Base-by-base conservation (phyloP, 2,113 vertebrate species). In the Scalopus aquaticus region DNA sequence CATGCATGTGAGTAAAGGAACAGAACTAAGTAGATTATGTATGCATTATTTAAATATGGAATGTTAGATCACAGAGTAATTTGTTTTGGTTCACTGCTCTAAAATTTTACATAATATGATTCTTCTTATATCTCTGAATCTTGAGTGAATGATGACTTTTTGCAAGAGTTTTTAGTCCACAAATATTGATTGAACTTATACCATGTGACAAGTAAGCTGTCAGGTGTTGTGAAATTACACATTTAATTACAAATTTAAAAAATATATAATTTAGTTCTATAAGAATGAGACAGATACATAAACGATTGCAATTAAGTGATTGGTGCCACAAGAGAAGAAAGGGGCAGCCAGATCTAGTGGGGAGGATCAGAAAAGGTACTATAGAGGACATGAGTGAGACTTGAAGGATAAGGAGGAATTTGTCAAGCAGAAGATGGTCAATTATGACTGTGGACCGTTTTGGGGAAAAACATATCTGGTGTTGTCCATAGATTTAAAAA, bases 41-140 rank as follows among this genome's bases (percentile, higher is more conserved):
- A 6, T 94, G 82, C 80, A 92, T 90, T 93, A 95, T 95, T 97
- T 97, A 97, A 91, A 88, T 96, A 88, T 84, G 44, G 72, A 74
- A 97, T 93, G 72, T 91, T 79, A 83, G 91, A 88, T 95, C 65
- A 93, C 62, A 42, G 56, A 79, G 65, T 56, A 72, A 51, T 56
- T 90, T 91, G 44, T 26, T 81, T 94, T 83, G 78, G 77, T 90
- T 84, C 54, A n/a, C 64, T 62, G 35, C 37, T 91, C 17, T 76
- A 73, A 69, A 91, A 74, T 86, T 49, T 73, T 87, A 2, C 26
- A 49, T 80, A 70, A 80, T 88, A 0, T 3, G 5, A 78, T 82
- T 93, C n/a, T 62, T 0, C 35, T 87, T 30, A 37, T 60, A 78
- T 93, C 22, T 79, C 65, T 74, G 80, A 83, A 65, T 90, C 78